Percentiles rank a stretch among this genome's conserved stretches.
phyloP scores from a whole-genome alignment of 2,888 invertebrate genomes.

The Agriopis aurantiaria region DNA sequence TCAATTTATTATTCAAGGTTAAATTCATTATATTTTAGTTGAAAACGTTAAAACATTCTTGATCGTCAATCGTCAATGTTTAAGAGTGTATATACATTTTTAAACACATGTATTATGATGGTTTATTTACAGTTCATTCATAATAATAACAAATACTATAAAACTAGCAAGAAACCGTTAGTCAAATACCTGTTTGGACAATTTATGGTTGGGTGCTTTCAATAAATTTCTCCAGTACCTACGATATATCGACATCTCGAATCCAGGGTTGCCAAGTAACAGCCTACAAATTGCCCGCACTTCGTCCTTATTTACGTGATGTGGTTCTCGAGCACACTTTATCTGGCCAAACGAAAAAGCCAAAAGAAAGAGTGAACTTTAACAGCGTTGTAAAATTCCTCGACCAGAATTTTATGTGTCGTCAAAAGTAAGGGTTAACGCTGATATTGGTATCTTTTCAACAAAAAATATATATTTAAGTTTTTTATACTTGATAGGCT shows the following conservation, averaged over 20 bases:
- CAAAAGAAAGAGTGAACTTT: constrained; percentile 29
- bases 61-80: too few relatives aligned
- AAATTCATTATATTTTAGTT: too few relatives aligned
- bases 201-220: constrained; percentile 42
- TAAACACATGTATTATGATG: too few relatives aligned
- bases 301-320: constrained; percentile 70
- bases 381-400: constrained; percentile 43
- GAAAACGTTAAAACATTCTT: too few relatives aligned
- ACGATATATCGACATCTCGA: constrained; percentile 62
- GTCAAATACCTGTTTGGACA: constrained; percentile 40
- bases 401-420: constrained; percentile 47
- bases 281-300: constrained; percentile 69
- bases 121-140: background rate
- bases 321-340: constrained; percentile 56
- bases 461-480: background rate
- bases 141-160: background rate
- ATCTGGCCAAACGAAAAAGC: constrained; percentile 24
- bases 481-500: background rate
- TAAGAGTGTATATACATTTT: too few relatives aligned
- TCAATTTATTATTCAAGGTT: too few relatives aligned
- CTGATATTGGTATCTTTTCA: background rate
- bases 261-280: constrained; percentile 60
- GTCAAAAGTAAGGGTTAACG: constrained; percentile 38
- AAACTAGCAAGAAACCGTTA: background rate
- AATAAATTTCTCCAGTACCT: constrained; percentile 60